phyloP scores from a whole-genome alignment of 2,797 vertebrate genomes.

The Cyclopterus lumpus region DNA sequence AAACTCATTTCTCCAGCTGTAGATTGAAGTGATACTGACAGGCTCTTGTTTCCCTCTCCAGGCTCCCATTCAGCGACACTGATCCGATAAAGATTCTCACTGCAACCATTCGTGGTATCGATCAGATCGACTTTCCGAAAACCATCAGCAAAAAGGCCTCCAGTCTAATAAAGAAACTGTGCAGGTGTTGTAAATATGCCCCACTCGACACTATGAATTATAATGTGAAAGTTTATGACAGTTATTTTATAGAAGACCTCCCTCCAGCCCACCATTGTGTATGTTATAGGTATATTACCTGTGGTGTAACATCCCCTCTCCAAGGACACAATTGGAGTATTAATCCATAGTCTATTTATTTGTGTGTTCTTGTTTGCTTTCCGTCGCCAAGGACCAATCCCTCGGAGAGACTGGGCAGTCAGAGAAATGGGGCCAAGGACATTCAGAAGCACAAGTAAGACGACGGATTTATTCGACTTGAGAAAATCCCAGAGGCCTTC shows the following conservation, averaged over 20 bases:
- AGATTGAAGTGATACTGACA: conserved; percentile 1
- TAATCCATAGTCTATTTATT: conserved; percentile 43
- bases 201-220: conserved; percentile 11
- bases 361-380: conserved; percentile 39
- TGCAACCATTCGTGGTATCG: conserved; percentile 77
- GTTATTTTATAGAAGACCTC: conserved; percentile 13
- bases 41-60: conserved; percentile 49
- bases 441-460: conserved; percentile 85
- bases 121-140: conserved; percentile 82
- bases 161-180: conserved; percentile 83
- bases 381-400: conserved; percentile 78
- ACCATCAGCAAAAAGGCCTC: conserved; percentile 77
- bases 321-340: conserved; percentile 24
- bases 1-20: conserved; percentile 11
- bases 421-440: conserved; percentile 83
- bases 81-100: conserved; percentile 77
- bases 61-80: conserved; percentile 78
- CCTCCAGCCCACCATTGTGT: not conserved
- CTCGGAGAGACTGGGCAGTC: conserved; percentile 80
- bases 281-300: not conserved
- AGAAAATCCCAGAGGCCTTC: conserved; percentile 3
- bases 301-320: conserved; percentile 9
- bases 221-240: not conserved
- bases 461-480: conserved; percentile 23
- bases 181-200: conserved; percentile 75